These are phyloP conservation scores for Ganaspis sp. DNA, from an alignment of 1,140 invertebrate genomes.

Conservation along the genomic window DNA sequence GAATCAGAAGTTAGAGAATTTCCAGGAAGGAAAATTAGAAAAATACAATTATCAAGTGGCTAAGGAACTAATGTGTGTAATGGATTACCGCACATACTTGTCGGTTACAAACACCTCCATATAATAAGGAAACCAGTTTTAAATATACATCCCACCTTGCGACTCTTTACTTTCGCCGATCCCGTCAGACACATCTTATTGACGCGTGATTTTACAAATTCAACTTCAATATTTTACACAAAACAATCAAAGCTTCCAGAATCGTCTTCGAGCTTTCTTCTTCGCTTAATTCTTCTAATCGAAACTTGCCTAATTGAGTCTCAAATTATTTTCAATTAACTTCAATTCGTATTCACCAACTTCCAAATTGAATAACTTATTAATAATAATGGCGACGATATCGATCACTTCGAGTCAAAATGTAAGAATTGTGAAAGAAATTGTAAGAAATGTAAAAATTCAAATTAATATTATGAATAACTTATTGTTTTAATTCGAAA, in stretches of 20 bases:
- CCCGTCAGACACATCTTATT: slow-evolving; percentile 17
- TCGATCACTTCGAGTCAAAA: too few species aligned
- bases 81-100: slow-evolving; percentile 10
- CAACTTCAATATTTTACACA: background rate
- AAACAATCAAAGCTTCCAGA: slow-evolving; percentile 11
- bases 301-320: slow-evolving; percentile 12
- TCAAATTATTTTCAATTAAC: too few species aligned
- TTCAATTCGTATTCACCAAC: too few species aligned
- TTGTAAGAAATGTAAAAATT: too few species aligned
- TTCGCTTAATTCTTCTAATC: slow-evolving; percentile 19
- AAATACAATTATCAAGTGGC: slow-evolving; percentile 15
- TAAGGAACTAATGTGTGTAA: slow-evolving; percentile 6
- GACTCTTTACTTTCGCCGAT: slow-evolving; percentile 19
- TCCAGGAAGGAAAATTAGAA: background rate
- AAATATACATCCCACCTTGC: slow-evolving; percentile 3
- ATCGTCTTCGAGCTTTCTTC: background rate
- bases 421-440: too few species aligned
- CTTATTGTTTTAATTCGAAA: too few species aligned
- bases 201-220: background rate
- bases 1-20: background rate
- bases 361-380: too few species aligned
- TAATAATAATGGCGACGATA: too few species aligned
- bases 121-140: slow-evolving; percentile 18
- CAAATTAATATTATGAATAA: too few species aligned
- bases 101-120: background rate